Evolutionary conservation across 1,140 invertebrate species (phyloP).

Genomic region (Leptinotarsa lineolata): DNA sequence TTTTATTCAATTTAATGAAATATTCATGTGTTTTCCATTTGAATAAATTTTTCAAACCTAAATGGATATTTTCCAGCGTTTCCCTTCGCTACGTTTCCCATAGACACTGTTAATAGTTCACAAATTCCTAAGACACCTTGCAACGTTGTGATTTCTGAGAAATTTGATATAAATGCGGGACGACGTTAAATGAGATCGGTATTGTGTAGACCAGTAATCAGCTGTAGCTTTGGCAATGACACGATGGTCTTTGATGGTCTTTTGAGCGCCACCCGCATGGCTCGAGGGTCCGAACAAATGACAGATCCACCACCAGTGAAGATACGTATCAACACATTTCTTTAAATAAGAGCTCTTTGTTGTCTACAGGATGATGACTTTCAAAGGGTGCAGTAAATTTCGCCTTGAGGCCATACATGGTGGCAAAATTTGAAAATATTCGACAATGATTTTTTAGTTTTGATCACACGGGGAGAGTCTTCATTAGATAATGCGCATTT

Average conservation of each 20-base stretch:
- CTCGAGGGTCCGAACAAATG: constrained; percentile 12
- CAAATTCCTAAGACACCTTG: no score
- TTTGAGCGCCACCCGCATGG: constrained; percentile 19
- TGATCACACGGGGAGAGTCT: no score
- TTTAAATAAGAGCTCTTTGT: constrained; percentile 13
- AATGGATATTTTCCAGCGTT: no score
- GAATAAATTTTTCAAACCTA: no score
- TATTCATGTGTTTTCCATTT: no score
- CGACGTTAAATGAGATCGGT: constrained; percentile 2
- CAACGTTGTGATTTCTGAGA: no score
- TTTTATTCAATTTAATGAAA: no score
- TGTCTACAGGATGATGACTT: constrained; percentile 6
- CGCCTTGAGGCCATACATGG: background rate
- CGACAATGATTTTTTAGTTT: no score
- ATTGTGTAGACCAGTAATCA: constrained; percentile 18
- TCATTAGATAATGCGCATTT: no score
- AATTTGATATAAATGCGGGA: constrained; percentile 16
- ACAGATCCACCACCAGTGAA: constrained; percentile 16
- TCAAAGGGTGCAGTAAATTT: background rate
- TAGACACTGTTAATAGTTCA: no score
- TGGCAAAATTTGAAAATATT: no score
- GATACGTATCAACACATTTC: constrained; percentile 22
- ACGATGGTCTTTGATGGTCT: constrained; percentile 9
- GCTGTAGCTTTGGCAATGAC: constrained; percentile 14
- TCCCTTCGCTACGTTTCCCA: no score